Percentiles rank a stretch among this genome's conserved stretches.
phyloP scores from a whole-genome alignment of 2,888 invertebrate genomes.

The Drosophila helvetica region DNA sequence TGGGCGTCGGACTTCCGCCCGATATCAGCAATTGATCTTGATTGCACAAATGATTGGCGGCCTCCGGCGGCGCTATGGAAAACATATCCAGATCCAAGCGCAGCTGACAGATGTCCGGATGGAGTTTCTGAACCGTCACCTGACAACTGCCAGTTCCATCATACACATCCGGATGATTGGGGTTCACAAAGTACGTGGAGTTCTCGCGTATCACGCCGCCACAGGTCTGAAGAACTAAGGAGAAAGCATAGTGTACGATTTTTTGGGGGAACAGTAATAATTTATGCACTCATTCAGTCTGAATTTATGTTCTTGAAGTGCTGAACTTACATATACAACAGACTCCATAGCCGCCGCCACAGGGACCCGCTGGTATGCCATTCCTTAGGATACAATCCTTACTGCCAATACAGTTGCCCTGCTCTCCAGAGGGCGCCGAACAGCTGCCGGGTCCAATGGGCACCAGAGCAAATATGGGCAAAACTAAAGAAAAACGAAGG shows the following conservation, averaged over 20 bases:
- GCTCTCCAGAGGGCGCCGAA: constrained; percentile 90
- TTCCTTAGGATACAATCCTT: constrained; percentile 89
- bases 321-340: constrained; percentile 83
- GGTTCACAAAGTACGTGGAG: constrained; percentile 93
- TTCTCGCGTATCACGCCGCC: constrained; percentile 91
- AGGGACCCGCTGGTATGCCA: constrained; percentile 90
- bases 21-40: constrained; percentile 94
- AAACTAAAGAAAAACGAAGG: constrained; percentile 85
- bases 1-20: constrained; percentile 91
- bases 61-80: constrained; percentile 90
- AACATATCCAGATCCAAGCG: constrained; percentile 93
- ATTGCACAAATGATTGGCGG: constrained; percentile 90
- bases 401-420: constrained; percentile 90
- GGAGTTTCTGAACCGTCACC: constrained; percentile 90
- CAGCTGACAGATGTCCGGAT: constrained; percentile 92
- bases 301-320: background rate
- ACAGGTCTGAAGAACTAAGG: constrained; percentile 90
- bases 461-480: constrained; percentile 91
- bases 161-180: constrained; percentile 89
- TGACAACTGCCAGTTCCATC: constrained; percentile 94
- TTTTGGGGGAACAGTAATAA: too few species aligned
- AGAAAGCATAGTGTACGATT: too few species aligned
- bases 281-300: too few species aligned
- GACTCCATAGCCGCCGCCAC: constrained; percentile 86
- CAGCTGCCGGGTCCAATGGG: constrained; percentile 92